Conservation (phyloP, 2,113 vertebrate species). For the Atherinomorus stipes region DNA sequence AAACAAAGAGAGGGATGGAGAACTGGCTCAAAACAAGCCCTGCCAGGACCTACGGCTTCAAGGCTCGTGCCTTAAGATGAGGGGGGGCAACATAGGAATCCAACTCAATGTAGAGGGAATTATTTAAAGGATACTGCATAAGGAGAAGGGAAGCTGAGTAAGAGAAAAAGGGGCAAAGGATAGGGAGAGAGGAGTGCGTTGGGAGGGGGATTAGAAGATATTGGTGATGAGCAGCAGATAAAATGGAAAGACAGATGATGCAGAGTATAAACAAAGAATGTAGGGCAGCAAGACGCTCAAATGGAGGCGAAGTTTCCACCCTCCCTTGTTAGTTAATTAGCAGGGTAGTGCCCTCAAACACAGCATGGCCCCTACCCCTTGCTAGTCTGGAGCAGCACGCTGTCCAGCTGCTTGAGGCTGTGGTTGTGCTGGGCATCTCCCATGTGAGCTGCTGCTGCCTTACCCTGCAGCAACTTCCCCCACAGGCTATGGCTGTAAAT, state of each 20-base stretch:
- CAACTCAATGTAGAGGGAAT: constrained; percentile 64
- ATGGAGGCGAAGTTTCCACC: neutral
- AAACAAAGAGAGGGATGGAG: constrained; percentile 58
- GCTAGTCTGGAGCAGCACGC: constrained; percentile 11
- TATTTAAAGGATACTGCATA: constrained; percentile 65
- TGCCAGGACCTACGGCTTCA: constrained; percentile 56
- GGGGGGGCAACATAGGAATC: constrained; percentile 18
- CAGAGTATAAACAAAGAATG: constrained; percentile 3
- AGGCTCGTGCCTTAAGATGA: constrained; percentile 54
- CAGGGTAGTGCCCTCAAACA: constrained; percentile 44
- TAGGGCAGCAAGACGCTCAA: neutral
- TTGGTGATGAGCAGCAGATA: constrained; percentile 11
- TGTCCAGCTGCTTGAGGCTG: constrained; percentile 57
- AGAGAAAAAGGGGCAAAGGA: constrained; percentile 17
- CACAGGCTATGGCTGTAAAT: constrained; percentile 41
- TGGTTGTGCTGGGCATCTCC: constrained; percentile 31
- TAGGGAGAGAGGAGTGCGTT: neutral
- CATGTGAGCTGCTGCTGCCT: constrained; percentile 26
- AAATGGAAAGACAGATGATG: constrained; percentile 6
- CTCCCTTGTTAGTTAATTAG: constrained; percentile 37
- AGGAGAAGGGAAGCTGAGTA: constrained; percentile 35
- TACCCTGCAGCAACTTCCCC: constrained; percentile 26
- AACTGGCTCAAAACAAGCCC: constrained; percentile 44
- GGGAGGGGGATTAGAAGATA: constrained; percentile 5
- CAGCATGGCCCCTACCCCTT: constrained; percentile 22